Evolutionary conservation across 2,113 vertebrate genomes (phyloP).

Genomic region (Onychostruthus taczanowskii): DNA sequence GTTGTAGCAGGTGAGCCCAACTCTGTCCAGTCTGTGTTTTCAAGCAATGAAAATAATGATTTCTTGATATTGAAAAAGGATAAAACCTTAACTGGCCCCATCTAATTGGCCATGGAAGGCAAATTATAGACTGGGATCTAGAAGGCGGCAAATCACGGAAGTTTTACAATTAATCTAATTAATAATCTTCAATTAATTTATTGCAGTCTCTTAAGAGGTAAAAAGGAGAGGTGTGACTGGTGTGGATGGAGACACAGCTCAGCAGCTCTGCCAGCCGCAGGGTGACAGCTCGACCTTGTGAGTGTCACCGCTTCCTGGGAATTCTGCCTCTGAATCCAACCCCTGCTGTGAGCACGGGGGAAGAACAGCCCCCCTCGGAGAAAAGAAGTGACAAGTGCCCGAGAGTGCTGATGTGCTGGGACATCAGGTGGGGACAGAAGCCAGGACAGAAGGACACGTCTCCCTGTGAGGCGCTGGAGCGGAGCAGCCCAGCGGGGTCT

Average conservation of each 20-base stretch:
- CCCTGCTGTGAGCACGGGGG: accelerated
- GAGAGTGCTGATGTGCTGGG: not conserved
- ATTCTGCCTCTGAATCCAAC: not conserved
- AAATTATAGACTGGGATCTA: not conserved
- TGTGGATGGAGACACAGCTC: not conserved
- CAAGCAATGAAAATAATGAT: not conserved
- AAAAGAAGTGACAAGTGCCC: not conserved
- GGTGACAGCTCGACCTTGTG: accelerated
- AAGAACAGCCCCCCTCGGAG: not conserved
- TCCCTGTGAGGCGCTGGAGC: not conserved
- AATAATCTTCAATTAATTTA: not conserved
- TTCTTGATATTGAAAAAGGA: not conserved
- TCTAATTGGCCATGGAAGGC: not conserved
- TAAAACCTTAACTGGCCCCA: not conserved
- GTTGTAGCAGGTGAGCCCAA: not conserved
- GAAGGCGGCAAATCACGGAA: not conserved
- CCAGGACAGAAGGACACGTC: not conserved
- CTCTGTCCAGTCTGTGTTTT: not conserved
- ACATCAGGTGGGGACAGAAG: not conserved
- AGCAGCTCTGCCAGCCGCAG: not conserved
- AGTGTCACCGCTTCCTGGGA: not conserved
- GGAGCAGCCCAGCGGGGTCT: not conserved
- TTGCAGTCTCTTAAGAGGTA: not conserved
- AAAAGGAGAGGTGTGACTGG: not conserved
- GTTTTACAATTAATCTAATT: constrained; percentile 11